These are phyloP conservation scores for Himalopsyche japonica DNA, from an alignment of 2,888 invertebrate genomes.

Conservation along the genomic window DNA sequence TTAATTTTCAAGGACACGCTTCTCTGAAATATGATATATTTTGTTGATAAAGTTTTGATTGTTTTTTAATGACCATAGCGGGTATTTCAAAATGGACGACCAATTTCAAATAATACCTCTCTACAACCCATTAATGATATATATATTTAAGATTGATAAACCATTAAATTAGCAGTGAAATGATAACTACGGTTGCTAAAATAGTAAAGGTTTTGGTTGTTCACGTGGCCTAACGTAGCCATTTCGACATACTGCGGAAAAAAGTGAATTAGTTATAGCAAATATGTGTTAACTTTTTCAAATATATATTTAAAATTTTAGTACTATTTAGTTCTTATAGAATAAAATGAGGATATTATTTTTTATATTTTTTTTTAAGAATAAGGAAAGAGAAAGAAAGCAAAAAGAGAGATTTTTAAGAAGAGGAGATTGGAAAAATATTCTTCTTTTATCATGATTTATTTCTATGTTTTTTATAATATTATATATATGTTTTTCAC, in stretches of 20 bases:
- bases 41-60: background rate
- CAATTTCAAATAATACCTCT: background rate
- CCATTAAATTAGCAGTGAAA: background rate
- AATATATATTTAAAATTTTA: background rate
- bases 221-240: background rate
- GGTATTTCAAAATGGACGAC: background rate
- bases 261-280: background rate
- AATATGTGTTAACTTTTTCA: background rate
- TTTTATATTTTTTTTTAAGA: background rate
- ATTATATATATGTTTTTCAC: background rate
- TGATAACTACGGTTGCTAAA: background rate
- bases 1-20: background rate
- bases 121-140: background rate
- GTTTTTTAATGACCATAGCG: background rate
- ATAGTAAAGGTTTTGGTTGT: background rate
- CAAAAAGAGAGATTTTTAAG: background rate
- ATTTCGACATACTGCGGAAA: background rate
- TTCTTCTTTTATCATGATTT: background rate
- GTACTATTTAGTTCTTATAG: background rate
- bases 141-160: background rate
- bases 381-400: background rate
- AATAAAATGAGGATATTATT: background rate
- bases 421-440: conserved; percentile 10
- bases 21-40: background rate
- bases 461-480: background rate